Percentiles rank a stretch among this genome's conserved stretches.
Evolutionary conservation across 2,888 invertebrate species (phyloP).

Genomic region (Rutpela maculata): DNA sequence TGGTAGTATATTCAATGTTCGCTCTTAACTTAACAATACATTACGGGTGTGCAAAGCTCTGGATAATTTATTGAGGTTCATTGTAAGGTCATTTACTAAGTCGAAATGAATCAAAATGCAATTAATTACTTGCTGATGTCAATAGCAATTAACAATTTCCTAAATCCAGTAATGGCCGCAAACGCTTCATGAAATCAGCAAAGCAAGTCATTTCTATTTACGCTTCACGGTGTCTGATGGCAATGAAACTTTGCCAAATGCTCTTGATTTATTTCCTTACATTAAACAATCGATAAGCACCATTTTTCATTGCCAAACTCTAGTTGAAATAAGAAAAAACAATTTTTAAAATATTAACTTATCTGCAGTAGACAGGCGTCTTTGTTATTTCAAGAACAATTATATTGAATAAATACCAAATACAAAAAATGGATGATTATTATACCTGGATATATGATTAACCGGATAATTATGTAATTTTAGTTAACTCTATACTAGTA

Average conservation of each 20-base stretch:
- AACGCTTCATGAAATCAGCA: background rate
- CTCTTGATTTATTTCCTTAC: background rate
- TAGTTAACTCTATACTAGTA: no score
- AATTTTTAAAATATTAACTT: background rate
- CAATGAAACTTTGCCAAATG: background rate
- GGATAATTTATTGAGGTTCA: background rate
- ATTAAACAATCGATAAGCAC: background rate
- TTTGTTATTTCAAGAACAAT: no score
- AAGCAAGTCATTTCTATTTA: slow-evolving; percentile 2
- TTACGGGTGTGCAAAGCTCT: background rate
- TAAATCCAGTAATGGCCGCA: background rate
- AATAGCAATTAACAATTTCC: background rate
- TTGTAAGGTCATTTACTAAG: background rate
- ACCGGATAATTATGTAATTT: no score
- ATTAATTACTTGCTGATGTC: background rate
- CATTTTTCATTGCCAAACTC: background rate
- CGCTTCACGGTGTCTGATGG: background rate
- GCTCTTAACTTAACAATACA: no score
- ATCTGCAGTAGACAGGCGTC: background rate
- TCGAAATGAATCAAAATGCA: background rate
- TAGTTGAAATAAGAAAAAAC: background rate
- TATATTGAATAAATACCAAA: no score
- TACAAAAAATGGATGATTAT: no score
- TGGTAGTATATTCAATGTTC: background rate
- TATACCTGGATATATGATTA: no score